phyloP scores from a whole-genome alignment of 2,888 invertebrate genomes.

The Proisotoma minuta region DNA sequence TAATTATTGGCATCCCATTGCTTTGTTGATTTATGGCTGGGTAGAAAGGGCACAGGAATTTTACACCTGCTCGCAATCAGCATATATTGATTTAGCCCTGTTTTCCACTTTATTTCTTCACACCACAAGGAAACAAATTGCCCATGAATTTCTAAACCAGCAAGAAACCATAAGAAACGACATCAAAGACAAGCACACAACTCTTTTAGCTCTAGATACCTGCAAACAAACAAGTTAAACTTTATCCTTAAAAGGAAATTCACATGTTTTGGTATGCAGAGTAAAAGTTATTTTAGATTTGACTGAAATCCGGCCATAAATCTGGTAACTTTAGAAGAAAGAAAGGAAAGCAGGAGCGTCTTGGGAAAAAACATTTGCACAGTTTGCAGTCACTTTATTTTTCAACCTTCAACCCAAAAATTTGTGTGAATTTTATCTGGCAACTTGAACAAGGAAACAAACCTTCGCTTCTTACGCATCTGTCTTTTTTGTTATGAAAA shows the following conservation, averaged over 20 bases:
- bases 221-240: no score
- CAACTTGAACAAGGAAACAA: not conserved
- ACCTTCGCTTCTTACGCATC: not conserved
- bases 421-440: no score
- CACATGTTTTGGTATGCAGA: no score
- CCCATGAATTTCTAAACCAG: not conserved
- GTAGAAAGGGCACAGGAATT: no score
- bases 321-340: not conserved
- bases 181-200: no score
- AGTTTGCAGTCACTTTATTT: not conserved
- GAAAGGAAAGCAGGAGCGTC: not conserved
- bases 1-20: no score
- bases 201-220: no score
- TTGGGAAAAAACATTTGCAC: not conserved
- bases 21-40: no score
- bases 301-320: conserved; percentile 2
- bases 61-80: conserved; percentile 2
- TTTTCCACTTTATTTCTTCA: not conserved
- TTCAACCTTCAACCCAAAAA: not conserved
- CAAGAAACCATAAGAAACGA: no score
- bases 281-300: conserved; percentile 3
- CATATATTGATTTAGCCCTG: not conserved
- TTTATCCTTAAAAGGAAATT: no score
- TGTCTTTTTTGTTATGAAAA: not conserved
- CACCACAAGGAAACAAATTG: not conserved